phyloP scores from a whole-genome alignment of 2,888 invertebrate genomes.

The Leptinotarsa haldemani region DNA sequence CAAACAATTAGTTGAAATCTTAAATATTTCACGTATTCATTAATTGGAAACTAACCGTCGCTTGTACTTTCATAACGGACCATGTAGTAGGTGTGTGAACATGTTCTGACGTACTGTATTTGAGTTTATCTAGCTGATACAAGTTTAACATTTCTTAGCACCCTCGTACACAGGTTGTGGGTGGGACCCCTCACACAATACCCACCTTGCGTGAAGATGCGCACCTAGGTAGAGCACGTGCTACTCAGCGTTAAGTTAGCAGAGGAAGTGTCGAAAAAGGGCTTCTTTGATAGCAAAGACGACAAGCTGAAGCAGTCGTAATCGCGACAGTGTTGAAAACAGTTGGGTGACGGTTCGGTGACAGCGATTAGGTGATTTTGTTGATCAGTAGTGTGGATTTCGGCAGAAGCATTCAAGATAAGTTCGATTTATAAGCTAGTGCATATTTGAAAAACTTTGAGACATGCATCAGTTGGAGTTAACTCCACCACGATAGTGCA shows the following conservation, averaged over 20 bases:
- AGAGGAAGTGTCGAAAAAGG: conserved; percentile 59
- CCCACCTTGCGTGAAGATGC: conserved; percentile 15
- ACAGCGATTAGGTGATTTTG: conserved; percentile 29
- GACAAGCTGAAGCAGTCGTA: conserved; percentile 39
- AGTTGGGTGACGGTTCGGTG: conserved; percentile 36
- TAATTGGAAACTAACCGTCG: too few relatives aligned
- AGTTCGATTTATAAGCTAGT: not conserved
- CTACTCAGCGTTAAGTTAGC: conserved; percentile 32
- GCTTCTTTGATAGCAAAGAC: conserved; percentile 31
- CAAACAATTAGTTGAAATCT: too few relatives aligned
- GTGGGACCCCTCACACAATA: conserved; percentile 40
- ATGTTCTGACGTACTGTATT: not conserved
- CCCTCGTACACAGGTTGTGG: conserved; percentile 36
- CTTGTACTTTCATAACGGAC: not conserved
- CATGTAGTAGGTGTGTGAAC: conserved; percentile 1
- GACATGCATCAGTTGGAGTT: not conserved
- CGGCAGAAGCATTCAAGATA: conserved; percentile 15
- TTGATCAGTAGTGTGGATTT: conserved; percentile 22
- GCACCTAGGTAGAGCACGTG: conserved; percentile 21
- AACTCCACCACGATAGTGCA: not conserved
- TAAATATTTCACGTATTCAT: too few relatives aligned
- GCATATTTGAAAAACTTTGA: not conserved
- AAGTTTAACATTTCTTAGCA: not conserved
- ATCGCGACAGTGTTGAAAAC: conserved; percentile 44
- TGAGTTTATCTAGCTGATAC: not conserved